Percentiles rank a stretch among this genome's conserved stretches.
These are phyloP conservation scores for Leptopilina drosophilae DNA, from an alignment of 2,888 invertebrate genomes.

Conservation along the genomic window DNA sequence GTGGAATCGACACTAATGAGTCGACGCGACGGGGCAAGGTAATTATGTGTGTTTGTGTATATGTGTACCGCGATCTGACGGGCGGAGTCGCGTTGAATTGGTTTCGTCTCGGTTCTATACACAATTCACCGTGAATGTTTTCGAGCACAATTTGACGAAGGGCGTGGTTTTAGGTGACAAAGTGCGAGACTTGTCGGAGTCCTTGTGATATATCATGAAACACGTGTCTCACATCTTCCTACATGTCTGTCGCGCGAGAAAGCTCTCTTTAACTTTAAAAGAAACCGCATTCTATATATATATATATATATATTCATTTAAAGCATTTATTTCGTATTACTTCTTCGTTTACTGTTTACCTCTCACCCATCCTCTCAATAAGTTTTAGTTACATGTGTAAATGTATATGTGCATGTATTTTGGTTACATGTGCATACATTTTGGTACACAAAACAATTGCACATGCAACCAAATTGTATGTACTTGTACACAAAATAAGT, in stretches of 20 bases:
- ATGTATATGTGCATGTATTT: no score
- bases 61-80: not conserved
- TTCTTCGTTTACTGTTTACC: no score
- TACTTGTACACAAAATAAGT: no score
- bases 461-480: no score
- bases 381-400: no score
- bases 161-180: conserved; percentile 67
- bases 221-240: conserved; percentile 38
- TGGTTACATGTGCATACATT: no score
- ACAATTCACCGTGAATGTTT: conserved; percentile 4
- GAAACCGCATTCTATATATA: conserved; percentile 21
- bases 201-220: conserved; percentile 41
- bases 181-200: conserved; percentile 55
- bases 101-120: conserved; percentile 28
- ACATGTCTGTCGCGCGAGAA: conserved; percentile 27
- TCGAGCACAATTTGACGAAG: conserved; percentile 56
- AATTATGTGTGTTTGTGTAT: conserved; percentile 8
- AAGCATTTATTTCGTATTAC: no score
- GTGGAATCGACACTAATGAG: conserved; percentile 35
- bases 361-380: no score
- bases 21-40: conserved; percentile 20
- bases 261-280: conserved; percentile 19
- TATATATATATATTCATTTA: no score
- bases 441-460: no score
- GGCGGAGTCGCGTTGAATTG: conserved; percentile 34